phyloP scores from a whole-genome alignment of 2,113 vertebrate genomes.

The Halichoeres trimaculatus region DNA sequence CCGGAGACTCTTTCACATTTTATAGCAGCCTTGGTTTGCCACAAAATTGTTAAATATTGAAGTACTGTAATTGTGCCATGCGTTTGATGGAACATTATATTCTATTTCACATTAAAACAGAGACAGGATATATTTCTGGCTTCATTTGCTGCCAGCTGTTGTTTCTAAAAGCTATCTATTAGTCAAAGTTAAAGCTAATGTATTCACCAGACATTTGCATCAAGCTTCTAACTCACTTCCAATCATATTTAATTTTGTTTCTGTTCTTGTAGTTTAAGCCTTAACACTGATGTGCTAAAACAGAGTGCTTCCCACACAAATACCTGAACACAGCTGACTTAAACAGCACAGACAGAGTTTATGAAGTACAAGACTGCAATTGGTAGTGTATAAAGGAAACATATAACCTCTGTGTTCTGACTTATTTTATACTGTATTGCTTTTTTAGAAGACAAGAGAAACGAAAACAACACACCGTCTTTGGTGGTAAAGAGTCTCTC shows the following conservation, averaged over 20 bases:
- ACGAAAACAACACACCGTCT: not conserved
- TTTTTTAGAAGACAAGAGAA: not conserved
- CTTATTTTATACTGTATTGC: not conserved
- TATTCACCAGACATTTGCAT: slow-evolving; percentile 19
- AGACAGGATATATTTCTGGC: not conserved
- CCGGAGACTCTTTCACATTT: not conserved
- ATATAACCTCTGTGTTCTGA: not conserved
- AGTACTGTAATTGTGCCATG: not conserved
- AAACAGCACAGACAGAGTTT: not conserved
- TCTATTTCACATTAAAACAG: not conserved
- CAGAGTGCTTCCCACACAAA: not conserved
- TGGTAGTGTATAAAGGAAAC: not conserved
- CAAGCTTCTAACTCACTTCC: slow-evolving; percentile 2
- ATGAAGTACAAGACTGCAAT: not conserved
- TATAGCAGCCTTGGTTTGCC: not conserved
- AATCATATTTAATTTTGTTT: slow-evolving; percentile 15
- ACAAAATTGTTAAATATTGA: not conserved
- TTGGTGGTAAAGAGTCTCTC: not conserved
- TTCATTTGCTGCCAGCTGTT: slow-evolving; percentile 14
- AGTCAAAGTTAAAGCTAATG: slow-evolving; percentile 27
- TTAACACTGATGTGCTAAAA: not conserved
- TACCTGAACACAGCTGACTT: slow-evolving; percentile 7
- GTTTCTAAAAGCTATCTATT: slow-evolving; percentile 12
- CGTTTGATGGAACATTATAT: not conserved
- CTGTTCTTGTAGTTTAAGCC: slow-evolving; percentile 11